These are phyloP conservation scores for Scaptomyza hsui DNA, from an alignment of 1,140 invertebrate species.

Conservation along the genomic window DNA sequence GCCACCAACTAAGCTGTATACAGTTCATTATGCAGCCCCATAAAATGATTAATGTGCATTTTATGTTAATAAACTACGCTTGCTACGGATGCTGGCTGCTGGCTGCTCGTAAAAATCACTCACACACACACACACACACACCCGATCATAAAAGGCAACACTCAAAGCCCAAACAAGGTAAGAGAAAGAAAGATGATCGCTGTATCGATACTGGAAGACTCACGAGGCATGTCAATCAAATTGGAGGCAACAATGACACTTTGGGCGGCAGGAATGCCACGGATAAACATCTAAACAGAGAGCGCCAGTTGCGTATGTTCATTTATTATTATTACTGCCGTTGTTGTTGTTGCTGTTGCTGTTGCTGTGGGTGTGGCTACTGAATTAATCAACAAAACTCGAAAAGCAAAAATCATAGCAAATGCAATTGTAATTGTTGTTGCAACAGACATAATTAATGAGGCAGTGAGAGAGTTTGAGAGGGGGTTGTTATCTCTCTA, in stretches of 20 bases:
- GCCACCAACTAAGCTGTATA: conserved; percentile 40
- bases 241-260: conserved; percentile 72
- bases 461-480: conserved; percentile 26
- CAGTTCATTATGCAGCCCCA: conserved; percentile 72
- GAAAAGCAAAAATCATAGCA: conserved; percentile 65
- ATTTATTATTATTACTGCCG: conserved; percentile 54
- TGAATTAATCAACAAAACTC: conserved; percentile 70
- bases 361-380: conserved; percentile 63
- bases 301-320: conserved; percentile 47
- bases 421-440: conserved; percentile 44
- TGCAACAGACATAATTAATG: conserved; percentile 63
- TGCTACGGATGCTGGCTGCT: conserved; percentile 8
- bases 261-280: conserved; percentile 81
- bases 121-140: conserved; percentile 14
- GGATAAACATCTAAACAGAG: conserved; percentile 64
- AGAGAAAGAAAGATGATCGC: conserved; percentile 59
- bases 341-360: conserved; percentile 12
- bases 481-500: conserved; percentile 44
- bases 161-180: conserved; percentile 41
- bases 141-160: conserved; percentile 64
- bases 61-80: conserved; percentile 66
- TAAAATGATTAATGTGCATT: conserved; percentile 79
- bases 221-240: conserved; percentile 68
- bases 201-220: conserved; percentile 22
- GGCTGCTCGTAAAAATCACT: conserved; percentile 47